Base-by-base conservation (phyloP, 2,113 vertebrate species). In the Dipodomys ordii region DNA sequence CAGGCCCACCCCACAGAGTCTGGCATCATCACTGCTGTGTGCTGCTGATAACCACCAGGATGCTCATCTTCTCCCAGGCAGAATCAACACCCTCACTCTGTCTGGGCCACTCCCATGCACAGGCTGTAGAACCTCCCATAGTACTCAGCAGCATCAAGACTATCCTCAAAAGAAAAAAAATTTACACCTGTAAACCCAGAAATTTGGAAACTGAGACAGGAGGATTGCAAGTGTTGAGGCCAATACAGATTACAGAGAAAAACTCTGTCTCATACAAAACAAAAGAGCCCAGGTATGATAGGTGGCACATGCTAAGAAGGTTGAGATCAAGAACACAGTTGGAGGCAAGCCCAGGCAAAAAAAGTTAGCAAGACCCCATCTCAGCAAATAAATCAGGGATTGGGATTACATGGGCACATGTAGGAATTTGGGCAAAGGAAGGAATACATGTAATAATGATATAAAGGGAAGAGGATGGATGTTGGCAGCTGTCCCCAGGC, bases 71-170 rank as follows among this genome's bases (percentile, higher is more conserved):
- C 92, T 98, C 98, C 84, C 98, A 98, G 35, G 97, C 98, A 0
- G 98, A 97, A 95, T 98, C 98, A 93, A 96, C 97, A 64, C 98
- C 98, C 91, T 99, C 99, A 25, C 98, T 99, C 98, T 99, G 99
- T 99, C 95, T 99, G 99, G 91, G 97, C 98, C 97, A 99, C 99
- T 91, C 99, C 99, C 0, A 99, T 99, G 91, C 99, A 99, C 88
- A 99, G 98, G 89, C 99, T 99, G 53, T 99, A 99, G 82, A 99
- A 97, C 73, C 99, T 98, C 91, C 99, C 99, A 65, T 99, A 99
- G 90, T 99, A 99, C 96, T 99, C 99, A 25, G 99, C 99, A 89
- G 99, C 99, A 32, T 99, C 99, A 68, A 99, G 99, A 97, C 99
- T 99, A 98, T 99, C 99, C 96, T 99, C 99, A 93, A 99, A 99